phyloP scores from a whole-genome alignment of 2,797 vertebrate genomes.

The Halcyon badia region DNA sequence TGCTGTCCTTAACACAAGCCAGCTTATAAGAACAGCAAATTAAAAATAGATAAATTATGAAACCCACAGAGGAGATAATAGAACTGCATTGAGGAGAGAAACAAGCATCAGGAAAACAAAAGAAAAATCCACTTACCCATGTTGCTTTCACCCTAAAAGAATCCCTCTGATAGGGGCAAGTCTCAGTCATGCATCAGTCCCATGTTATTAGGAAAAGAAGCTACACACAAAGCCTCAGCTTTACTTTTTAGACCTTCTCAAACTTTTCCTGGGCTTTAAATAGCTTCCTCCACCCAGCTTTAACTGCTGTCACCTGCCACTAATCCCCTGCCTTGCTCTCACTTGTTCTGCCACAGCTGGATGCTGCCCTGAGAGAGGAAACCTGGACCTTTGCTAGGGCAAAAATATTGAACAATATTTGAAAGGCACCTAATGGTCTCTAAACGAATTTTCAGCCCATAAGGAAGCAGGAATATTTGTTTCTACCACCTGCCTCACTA shows the following conservation, averaged over 20 bases:
- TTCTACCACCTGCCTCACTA: background rate
- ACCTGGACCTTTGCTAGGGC: background rate
- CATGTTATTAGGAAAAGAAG: background rate
- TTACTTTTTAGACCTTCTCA: background rate
- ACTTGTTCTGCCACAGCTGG: background rate
- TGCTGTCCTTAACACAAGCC: accelerated
- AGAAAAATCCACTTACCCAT: background rate
- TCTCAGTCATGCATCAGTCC: accelerated
- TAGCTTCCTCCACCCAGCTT: background rate
- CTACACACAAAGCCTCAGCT: accelerated
- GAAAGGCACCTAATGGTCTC: background rate
- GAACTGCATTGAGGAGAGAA: background rate
- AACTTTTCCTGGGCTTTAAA: background rate
- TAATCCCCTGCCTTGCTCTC: background rate
- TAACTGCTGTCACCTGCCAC: background rate
- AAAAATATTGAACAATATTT: background rate
- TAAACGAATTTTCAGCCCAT: background rate
- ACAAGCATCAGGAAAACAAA: background rate
- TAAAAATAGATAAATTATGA: background rate
- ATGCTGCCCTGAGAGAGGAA: background rate
- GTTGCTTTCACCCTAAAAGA: background rate
- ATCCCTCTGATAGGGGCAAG: background rate
- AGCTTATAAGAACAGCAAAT: background rate
- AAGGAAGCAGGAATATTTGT: background rate
- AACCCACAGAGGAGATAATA: background rate